Percentiles rank a stretch among this genome's conserved stretches.
phyloP scores from a whole-genome alignment of 2,888 invertebrate genomes.

The Dicycla oo region DNA sequence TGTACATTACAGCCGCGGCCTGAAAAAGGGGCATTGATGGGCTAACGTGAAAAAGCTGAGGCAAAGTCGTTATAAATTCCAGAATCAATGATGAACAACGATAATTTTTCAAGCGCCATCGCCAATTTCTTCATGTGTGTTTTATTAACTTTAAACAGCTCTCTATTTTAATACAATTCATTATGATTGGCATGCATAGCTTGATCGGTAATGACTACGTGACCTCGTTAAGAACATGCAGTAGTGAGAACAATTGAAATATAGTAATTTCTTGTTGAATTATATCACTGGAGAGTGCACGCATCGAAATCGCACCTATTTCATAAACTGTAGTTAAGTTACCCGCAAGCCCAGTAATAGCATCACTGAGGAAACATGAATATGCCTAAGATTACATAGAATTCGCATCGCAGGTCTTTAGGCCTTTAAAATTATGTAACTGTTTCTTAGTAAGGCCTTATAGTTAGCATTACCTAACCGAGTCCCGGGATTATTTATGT shows the following conservation, averaged over 20 bases:
- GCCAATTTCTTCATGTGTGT: too few relatives aligned
- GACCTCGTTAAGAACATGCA: not conserved
- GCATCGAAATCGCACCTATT: not conserved
- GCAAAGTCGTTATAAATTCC: too few relatives aligned
- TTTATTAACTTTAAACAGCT: too few relatives aligned
- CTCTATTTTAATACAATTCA: too few relatives aligned
- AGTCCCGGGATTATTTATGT: conserved; percentile 61
- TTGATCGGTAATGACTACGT: too few relatives aligned
- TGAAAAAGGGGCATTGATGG: too few relatives aligned
- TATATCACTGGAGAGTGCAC: not conserved
- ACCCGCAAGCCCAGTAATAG: conserved; percentile 40
- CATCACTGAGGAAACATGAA: conserved; percentile 56
- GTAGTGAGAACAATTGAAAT: not conserved
- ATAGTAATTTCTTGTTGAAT: not conserved
- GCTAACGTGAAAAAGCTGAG: too few relatives aligned
- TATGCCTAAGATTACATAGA: conserved; percentile 61
- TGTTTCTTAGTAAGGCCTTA: conserved; percentile 54
- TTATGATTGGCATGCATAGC: not conserved
- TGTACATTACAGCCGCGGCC: too few relatives aligned
- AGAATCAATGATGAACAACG: too few relatives aligned
- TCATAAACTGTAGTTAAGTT: conserved; percentile 10
- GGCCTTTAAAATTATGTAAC: conserved; percentile 59
- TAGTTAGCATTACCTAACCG: conserved; percentile 62
- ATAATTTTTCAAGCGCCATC: too few relatives aligned
- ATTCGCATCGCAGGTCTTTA: conserved; percentile 52